Conservation (phyloP, 2,888 invertebrate genomes). For the Augiades crinisus region DNA sequence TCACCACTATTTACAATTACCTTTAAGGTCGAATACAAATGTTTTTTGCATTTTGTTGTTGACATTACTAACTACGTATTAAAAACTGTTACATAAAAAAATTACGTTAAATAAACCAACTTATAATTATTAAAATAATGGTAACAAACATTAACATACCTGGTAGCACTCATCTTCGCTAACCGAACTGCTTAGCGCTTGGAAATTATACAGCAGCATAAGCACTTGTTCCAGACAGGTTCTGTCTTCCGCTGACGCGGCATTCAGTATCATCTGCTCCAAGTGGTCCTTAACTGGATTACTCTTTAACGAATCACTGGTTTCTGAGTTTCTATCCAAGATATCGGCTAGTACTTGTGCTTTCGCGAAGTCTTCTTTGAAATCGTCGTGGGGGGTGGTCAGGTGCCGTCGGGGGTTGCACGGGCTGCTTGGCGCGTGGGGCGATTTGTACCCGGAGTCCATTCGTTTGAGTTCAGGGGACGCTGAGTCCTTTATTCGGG, state of each 20-base stretch:
- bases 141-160: constrained; percentile 43
- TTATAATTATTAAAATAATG: too few relatives aligned
- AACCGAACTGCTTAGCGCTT: constrained; percentile 78
- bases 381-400: constrained; percentile 66
- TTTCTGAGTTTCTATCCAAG: constrained; percentile 67
- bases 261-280: constrained; percentile 75
- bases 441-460: constrained; percentile 79
- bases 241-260: constrained; percentile 80
- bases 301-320: constrained; percentile 69
- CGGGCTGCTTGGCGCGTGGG: constrained; percentile 69
- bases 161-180: constrained; percentile 81
- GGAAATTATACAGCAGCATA: constrained; percentile 82
- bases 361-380: constrained; percentile 75
- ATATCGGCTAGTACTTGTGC: constrained; percentile 72
- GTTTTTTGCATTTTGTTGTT: too few relatives aligned
- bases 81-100: too few relatives aligned
- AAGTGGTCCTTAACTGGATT: constrained; percentile 75
- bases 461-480: constrained; percentile 78
- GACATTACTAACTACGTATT: too few relatives aligned
- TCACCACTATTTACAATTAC: too few relatives aligned
- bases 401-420: constrained; percentile 63
- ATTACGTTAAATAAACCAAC: too few relatives aligned
- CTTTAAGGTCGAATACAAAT: constrained; percentile 16
- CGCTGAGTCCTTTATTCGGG: constrained; percentile 76
- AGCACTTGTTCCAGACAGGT: constrained; percentile 83